Evolutionary conservation across 1,140 invertebrate genomes (phyloP).

Genomic region (Spodoptera frugiperda): DNA sequence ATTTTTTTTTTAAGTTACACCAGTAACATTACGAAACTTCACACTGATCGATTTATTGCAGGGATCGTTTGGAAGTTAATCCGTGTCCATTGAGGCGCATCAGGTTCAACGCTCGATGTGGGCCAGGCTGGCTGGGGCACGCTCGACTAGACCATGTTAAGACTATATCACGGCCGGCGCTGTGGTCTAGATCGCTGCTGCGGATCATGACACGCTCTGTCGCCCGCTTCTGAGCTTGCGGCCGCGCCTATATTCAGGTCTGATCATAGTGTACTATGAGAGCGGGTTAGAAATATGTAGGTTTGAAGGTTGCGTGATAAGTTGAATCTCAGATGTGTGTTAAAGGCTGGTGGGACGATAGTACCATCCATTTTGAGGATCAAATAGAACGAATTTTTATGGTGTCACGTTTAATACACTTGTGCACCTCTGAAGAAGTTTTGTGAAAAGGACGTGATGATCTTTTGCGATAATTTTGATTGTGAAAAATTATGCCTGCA

Average conservation of each 20-base stretch:
- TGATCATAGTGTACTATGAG: not conserved
- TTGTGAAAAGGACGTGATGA: no score
- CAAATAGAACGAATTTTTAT: no score
- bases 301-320: no score
- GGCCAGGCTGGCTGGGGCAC: constrained; percentile 25
- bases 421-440: no score
- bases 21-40: not conserved
- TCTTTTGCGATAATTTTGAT: no score
- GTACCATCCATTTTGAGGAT: no score
- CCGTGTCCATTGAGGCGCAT: constrained; percentile 44
- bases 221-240: constrained; percentile 51
- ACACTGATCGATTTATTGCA: constrained; percentile 23
- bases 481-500: no score
- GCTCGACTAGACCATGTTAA: constrained; percentile 16
- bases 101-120: constrained; percentile 48
- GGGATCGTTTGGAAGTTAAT: constrained; percentile 10
- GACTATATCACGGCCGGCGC: constrained; percentile 25
- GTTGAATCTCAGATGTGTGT: no score
- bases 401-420: no score
- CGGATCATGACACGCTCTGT: constrained; percentile 60
- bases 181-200: constrained; percentile 55
- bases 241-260: constrained; percentile 19
- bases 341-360: no score
- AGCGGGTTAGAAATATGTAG: not conserved
- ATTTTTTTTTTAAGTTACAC: not conserved